phyloP scores from a whole-genome alignment of 2,888 invertebrate genomes.

The Pristionchus exspectatus region DNA sequence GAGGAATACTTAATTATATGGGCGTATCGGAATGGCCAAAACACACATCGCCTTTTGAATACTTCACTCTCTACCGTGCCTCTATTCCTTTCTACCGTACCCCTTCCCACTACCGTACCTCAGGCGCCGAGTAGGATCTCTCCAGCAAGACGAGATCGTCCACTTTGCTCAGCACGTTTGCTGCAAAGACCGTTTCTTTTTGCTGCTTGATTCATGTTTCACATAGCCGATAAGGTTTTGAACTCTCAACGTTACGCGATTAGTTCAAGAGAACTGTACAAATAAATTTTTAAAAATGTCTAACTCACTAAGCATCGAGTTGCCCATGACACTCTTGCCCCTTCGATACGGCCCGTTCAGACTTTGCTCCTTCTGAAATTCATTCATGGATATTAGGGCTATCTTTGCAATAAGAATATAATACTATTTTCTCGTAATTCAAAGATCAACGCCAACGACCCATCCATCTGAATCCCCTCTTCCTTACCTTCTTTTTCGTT shows the following conservation, averaged over 20 bases:
- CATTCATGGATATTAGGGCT: no score
- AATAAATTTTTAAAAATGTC: not conserved
- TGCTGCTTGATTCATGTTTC: not conserved
- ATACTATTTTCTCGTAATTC: no score
- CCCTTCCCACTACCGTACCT: constrained; percentile 31
- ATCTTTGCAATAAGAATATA: not conserved
- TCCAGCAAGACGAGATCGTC: constrained; percentile 3
- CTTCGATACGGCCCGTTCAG: constrained; percentile 18
- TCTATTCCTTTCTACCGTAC: not conserved
- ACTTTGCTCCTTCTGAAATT: not conserved
- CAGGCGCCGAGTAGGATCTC: constrained; percentile 13
- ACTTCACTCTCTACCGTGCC: not conserved
- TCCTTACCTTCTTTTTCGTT: not conserved
- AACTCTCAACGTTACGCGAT: not conserved
- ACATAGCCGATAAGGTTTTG: not conserved
- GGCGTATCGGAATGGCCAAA: not conserved
- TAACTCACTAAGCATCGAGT: constrained; percentile 11
- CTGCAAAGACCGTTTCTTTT: not conserved
- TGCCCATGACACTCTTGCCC: not conserved
- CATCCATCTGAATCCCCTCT: not conserved
- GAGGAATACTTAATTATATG: not conserved
- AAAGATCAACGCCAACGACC: not conserved
- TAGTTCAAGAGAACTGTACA: not conserved
- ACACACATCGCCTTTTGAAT: no score
- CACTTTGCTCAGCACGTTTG: not conserved